These are phyloP conservation scores for Hirundo rustica DNA, from an alignment of 2,797 vertebrate genomes.

Conservation along the genomic window DNA sequence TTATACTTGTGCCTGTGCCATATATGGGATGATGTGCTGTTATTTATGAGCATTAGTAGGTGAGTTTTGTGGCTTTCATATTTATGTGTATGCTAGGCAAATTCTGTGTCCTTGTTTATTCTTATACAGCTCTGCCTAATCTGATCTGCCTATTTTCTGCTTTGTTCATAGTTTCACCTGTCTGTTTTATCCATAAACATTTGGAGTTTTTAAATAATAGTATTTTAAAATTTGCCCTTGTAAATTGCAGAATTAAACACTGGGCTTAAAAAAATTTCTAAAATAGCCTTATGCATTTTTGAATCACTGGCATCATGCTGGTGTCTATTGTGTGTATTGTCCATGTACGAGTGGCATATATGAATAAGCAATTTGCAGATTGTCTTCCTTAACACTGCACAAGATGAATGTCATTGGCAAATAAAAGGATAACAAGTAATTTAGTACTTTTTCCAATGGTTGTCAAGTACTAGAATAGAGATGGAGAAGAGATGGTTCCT, in stretches of 20 bases:
- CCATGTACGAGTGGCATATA: background rate
- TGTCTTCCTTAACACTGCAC: background rate
- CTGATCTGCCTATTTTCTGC: background rate
- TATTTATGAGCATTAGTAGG: background rate
- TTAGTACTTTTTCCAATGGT: background rate
- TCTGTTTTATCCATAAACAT: background rate
- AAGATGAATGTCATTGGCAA: background rate
- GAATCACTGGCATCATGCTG: background rate
- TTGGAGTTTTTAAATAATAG: background rate
- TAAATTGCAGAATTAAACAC: background rate
- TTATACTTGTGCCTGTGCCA: background rate
- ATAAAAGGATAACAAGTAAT: background rate
- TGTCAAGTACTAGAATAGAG: background rate
- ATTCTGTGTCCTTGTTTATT: background rate
- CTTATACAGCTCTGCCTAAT: background rate
- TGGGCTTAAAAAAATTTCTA: background rate
- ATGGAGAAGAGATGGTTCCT: background rate
- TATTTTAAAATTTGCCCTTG: background rate
- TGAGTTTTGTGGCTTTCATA: background rate
- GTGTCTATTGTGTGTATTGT: background rate
- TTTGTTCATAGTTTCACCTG: background rate
- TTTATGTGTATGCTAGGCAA: background rate
- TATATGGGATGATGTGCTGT: background rate
- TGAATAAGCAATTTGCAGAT: background rate
- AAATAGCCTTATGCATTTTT: background rate